A percentile compares a stretch with the other conserved stretches of the same genome.
Conservation (phyloP, 1,140 invertebrate species). For the Globodera rostochiensis region DNA sequence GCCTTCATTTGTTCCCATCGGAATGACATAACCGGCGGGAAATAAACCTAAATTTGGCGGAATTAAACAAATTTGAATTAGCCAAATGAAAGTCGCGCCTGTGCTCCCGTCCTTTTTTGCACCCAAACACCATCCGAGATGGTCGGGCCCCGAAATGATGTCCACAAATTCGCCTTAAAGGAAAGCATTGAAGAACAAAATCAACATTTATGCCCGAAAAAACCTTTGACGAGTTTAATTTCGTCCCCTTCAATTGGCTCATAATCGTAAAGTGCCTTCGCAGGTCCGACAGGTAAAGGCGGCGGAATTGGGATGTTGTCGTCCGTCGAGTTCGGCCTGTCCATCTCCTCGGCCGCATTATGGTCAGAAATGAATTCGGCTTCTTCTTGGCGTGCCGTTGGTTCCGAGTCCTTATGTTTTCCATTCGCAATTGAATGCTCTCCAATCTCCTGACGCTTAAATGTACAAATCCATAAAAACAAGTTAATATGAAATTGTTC, state of each 20-base stretch:
- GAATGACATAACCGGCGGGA: constrained; percentile 55
- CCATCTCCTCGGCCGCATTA: not conserved
- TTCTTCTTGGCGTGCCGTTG: not conserved
- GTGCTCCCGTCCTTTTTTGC: constrained; percentile 40
- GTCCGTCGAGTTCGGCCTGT: not conserved
- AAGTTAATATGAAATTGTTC: no score
- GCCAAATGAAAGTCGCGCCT: not conserved
- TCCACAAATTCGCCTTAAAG: constrained; percentile 60
- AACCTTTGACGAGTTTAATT: constrained; percentile 58
- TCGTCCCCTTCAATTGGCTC: constrained; percentile 56
- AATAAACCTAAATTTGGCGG: constrained; percentile 43
- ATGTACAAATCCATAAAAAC: not conserved
- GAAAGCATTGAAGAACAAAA: constrained; percentile 1
- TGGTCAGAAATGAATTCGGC: not conserved
- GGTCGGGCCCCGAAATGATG: constrained; percentile 58
- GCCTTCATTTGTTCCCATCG: not conserved
- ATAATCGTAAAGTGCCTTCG: constrained; percentile 62
- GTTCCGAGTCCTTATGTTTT: not conserved
- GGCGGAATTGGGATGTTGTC: not conserved
- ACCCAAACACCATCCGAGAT: constrained; percentile 60
- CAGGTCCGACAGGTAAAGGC: constrained; percentile 19
- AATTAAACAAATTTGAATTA: not conserved
- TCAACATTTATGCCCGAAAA: constrained; percentile 11
- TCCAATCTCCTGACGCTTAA: constrained; percentile 10
- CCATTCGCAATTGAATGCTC: not conserved